Evolutionary conservation across 2,113 vertebrate species (phyloP).

Genomic region (Otocyon megalotis): DNA sequence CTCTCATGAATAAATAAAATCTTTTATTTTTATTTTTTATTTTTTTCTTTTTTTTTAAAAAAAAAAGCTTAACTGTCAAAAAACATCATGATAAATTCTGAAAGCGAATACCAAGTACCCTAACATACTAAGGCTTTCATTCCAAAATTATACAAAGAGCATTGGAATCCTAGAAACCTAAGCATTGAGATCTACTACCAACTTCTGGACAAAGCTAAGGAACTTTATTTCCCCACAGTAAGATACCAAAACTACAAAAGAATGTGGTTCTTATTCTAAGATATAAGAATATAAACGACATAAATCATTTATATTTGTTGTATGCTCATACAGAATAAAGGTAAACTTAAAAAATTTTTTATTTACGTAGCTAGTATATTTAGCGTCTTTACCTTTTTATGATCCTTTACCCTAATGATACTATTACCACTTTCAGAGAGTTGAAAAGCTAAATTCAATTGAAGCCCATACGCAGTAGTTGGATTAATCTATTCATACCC

Average conservation of each 20-base stretch:
- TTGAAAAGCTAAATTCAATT: conserved; percentile 39
- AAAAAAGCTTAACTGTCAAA: conserved; percentile 25
- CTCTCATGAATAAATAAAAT: no score
- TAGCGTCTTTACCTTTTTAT: conserved; percentile 7
- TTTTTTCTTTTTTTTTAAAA: no score
- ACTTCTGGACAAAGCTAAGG: conserved; percentile 22
- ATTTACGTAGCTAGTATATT: neutral
- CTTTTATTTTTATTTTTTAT: no score
- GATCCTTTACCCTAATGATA: neutral
- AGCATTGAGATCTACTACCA: conserved; percentile 36
- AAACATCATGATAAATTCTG: neutral
- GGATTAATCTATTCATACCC: neutral
- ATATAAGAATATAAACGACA: neutral
- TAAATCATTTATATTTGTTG: conserved; percentile 19
- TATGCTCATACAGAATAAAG: neutral
- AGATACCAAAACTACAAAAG: conserved; percentile 33
- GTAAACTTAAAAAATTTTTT: neutral
- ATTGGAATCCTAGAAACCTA: conserved; percentile 29
- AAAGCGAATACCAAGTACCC: neutral
- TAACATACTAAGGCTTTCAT: neutral
- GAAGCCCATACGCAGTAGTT: conserved; percentile 9
- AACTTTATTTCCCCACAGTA: conserved; percentile 22
- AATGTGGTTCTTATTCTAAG: neutral
- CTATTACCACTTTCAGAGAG: conserved; percentile 33
- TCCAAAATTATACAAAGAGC: conserved; percentile 10